Percentiles rank a stretch among this genome's conserved stretches.
phyloP scores from a whole-genome alignment of 1,140 invertebrate species.

The Lasioglossum albipes region DNA sequence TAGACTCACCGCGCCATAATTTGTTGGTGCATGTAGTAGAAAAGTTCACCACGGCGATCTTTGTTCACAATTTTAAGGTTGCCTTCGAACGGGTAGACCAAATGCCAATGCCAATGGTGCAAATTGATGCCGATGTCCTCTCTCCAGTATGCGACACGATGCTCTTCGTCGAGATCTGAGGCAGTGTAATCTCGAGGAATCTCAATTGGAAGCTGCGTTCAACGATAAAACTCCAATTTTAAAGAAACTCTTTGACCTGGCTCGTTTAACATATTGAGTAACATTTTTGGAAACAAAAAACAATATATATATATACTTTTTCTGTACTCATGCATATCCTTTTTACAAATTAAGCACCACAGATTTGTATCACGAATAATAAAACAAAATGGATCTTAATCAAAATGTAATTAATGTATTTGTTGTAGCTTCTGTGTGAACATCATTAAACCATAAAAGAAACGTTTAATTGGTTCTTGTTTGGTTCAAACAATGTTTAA shows the following conservation, averaged over 20 bases:
- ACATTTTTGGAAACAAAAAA: no score
- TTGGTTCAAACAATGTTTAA: no score
- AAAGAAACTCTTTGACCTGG: background rate
- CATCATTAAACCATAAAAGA: no score
- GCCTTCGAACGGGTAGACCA: constrained; percentile 88
- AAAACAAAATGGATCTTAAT: no score
- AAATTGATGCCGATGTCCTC: constrained; percentile 83
- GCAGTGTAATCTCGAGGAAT: constrained; percentile 88
- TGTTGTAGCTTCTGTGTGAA: no score
- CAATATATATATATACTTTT: no score
- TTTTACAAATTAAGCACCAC: no score
- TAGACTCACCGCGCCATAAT: constrained; percentile 80
- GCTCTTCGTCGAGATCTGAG: constrained; percentile 86
- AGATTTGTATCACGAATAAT: no score
- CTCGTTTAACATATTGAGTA: no score
- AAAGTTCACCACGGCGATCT: constrained; percentile 83
- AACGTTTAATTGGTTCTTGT: no score
- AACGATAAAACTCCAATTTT: background rate
- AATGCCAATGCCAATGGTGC: constrained; percentile 93
- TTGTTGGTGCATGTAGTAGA: constrained; percentile 84
- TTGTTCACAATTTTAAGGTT: constrained; percentile 79
- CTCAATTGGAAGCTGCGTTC: constrained; percentile 82
- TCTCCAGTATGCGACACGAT: constrained; percentile 84
- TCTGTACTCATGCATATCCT: no score
- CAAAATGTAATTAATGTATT: no score